Base-by-base conservation (phyloP, 2,888 invertebrate species). In the Dysmachus trigonus region DNA sequence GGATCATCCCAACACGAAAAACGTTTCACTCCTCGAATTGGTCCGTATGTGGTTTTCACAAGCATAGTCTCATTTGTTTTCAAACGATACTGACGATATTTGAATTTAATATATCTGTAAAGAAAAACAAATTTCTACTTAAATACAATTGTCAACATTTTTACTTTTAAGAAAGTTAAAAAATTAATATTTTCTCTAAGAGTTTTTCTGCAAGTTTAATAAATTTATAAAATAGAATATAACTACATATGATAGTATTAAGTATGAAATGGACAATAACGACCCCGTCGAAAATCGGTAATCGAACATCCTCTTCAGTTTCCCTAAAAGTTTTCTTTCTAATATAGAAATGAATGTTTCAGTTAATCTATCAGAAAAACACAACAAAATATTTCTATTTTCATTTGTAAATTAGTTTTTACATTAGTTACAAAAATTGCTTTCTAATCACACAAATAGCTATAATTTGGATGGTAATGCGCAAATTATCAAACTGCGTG, bases 51-150 rank as follows among this genome's bases (percentile, higher is more conserved):
- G 0, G 91, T 92, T 47, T 90, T 88, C 1, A 91, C 88, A 79
- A 90, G 88, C 41, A 89, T 88, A 53, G 88, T 90, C 35, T 90
- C 89, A 2, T 88, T 88, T 10, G 91, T 91, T 30, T 90, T 90
- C 27, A 91, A 87, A 2, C 90, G 90, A 85, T 90, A 90, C 87
- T 91, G 91, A 82, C 90, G 90, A 33, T 90, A 90, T 89, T 91
- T 91, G 88, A 91, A 91, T 89, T 91, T 91, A 73, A 91, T 90
- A 88, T 91, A 91, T 88, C 91, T 91, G 88, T 74, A 88, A 88
- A 76, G 13, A 51, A 38, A 31, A 79, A 85, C 38, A 47, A 35
- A 3, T 72, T 10, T 53, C 2, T 30, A 10, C 18, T 6, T 15
- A 30, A 72, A 22, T 15, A 3, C n/a, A 22, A 10, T 72, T 72